Evolutionary conservation across 1,140 invertebrate genomes (phyloP).

Genomic region (Eufriesea mexicana): DNA sequence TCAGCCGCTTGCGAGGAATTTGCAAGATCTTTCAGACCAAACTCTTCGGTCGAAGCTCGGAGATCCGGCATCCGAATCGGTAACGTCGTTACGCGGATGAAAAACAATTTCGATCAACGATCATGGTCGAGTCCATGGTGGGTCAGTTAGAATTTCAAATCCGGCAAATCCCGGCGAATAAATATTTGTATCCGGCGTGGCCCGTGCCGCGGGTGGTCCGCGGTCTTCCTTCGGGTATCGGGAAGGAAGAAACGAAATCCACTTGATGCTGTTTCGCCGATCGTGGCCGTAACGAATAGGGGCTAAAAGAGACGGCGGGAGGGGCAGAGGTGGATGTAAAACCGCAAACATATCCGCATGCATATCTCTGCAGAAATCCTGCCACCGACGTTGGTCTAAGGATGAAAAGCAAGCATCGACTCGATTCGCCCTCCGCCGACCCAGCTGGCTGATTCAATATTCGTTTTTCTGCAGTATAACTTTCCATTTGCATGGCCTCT

Average conservation of each 20-base stretch:
- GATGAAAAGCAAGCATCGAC: conserved; percentile 77
- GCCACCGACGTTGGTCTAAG: conserved; percentile 70
- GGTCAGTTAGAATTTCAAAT: conserved; percentile 32
- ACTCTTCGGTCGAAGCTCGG: too few relatives aligned
- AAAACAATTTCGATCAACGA: conserved; percentile 9
- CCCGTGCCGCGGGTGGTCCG: too few relatives aligned
- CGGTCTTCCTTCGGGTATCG: conserved; percentile 38
- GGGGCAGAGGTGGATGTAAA: conserved; percentile 28
- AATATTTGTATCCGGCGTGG: conserved; percentile 38
- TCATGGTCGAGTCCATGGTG: background rate
- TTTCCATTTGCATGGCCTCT: conserved; percentile 80
- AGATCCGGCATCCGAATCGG: background rate
- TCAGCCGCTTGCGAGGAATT: too few relatives aligned
- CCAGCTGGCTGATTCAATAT: conserved; percentile 80
- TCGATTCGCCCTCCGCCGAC: conserved; percentile 55
- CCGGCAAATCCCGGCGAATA: conserved; percentile 5
- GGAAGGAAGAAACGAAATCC: conserved; percentile 28
- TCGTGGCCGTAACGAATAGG: conserved; percentile 38
- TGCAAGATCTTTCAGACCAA: too few relatives aligned
- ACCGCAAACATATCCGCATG: conserved; percentile 54
- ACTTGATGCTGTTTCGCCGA: conserved; percentile 39
- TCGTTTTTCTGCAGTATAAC: conserved; percentile 81
- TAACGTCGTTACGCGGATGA: background rate
- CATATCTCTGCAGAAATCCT: conserved; percentile 70
- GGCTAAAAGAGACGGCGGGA: conserved; percentile 28